Evolutionary conservation across 2,888 invertebrate species (phyloP).

Genomic region (Spicauda simplicius): DNA sequence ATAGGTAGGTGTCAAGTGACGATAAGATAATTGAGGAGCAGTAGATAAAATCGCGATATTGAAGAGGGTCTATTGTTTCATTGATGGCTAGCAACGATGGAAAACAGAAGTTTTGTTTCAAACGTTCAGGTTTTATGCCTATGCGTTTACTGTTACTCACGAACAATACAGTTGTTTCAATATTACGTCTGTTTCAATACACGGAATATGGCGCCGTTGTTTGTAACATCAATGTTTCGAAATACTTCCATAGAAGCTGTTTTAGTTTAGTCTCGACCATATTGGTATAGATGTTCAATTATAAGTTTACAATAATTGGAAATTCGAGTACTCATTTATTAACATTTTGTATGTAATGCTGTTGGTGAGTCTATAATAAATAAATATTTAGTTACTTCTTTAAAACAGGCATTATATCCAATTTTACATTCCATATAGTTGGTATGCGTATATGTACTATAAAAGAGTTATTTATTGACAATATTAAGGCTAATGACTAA

Average conservation of each 20-base stretch:
- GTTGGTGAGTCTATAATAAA: too few relatives aligned
- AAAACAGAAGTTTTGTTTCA: slow-evolving; percentile 18
- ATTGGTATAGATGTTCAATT: too few relatives aligned
- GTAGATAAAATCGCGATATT: slow-evolving; percentile 37
- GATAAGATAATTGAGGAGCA: slow-evolving; percentile 47
- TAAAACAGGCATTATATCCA: too few relatives aligned
- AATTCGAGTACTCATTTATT: too few relatives aligned
- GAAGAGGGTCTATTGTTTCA: slow-evolving; percentile 19
- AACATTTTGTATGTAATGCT: too few relatives aligned
- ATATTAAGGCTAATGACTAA: slow-evolving; percentile 16
- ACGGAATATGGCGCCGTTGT: background rate
- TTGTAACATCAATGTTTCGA: background rate
- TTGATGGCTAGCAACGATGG: background rate
- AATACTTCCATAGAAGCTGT: background rate
- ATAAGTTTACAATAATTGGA: too few relatives aligned
- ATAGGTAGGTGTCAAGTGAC: slow-evolving; percentile 33
- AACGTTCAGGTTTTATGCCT: background rate
- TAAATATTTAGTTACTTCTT: too few relatives aligned
- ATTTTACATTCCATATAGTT: too few relatives aligned
- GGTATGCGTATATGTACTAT: too few relatives aligned
- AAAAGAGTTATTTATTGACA: too few relatives aligned
- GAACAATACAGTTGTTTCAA: slow-evolving; percentile 1
- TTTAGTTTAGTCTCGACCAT: too few relatives aligned
- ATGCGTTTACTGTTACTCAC: slow-evolving; percentile 4
- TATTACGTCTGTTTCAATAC: background rate